Percentiles rank a stretch among this genome's conserved stretches.
These are phyloP conservation scores for Dryobates pubescens DNA, from an alignment of 2,797 vertebrate species.

Conservation along the genomic window DNA sequence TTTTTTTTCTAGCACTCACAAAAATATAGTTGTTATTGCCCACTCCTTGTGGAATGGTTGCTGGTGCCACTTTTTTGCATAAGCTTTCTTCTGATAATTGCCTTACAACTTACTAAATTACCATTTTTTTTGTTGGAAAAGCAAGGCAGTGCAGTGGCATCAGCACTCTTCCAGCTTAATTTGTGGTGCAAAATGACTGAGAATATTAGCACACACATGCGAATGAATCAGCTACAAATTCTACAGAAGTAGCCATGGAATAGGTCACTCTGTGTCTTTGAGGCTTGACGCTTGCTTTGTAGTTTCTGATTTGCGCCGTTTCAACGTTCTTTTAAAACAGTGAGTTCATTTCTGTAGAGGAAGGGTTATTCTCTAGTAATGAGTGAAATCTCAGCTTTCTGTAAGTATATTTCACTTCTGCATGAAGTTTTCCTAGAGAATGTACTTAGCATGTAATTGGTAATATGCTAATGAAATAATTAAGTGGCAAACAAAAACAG, in stretches of 20 bases:
- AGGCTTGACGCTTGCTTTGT: not conserved
- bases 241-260: not conserved
- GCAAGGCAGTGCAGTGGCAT: not conserved
- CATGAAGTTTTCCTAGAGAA: conserved; percentile 4
- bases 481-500: conserved; percentile 29
- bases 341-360: not conserved
- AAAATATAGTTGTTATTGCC: not conserved
- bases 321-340: not conserved
- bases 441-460: conserved; percentile 16
- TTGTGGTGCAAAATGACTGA: not conserved
- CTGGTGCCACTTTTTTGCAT: not conserved
- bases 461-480: conserved; percentile 54
- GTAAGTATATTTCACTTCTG: not conserved
- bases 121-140: not conserved
- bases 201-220: not conserved
- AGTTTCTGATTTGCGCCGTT: not conserved
- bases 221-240: not conserved
- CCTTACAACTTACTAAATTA: not conserved
- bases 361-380: not conserved
- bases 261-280: not conserved
- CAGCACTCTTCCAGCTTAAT: not conserved
- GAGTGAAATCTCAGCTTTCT: not conserved
- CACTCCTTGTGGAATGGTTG: accelerated
- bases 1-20: not conserved
- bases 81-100: not conserved